Percentiles rank a stretch among this genome's conserved stretches.
Evolutionary conservation across 1,140 invertebrate species (phyloP).

Genomic region (Drosophila ogumai): DNA sequence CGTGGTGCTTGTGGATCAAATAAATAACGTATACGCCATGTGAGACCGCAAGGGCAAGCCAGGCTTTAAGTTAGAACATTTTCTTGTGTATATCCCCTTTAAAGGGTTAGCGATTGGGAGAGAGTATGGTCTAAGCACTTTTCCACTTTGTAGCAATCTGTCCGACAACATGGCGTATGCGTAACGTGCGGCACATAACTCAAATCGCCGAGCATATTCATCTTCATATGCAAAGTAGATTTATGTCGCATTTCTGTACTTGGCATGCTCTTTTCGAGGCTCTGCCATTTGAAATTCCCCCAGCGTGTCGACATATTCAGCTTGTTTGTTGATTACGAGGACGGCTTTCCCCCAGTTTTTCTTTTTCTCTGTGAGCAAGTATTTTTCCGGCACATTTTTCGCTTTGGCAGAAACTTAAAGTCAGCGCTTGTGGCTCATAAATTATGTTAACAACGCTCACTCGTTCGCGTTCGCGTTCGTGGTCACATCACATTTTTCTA

Average conservation of each 20-base stretch:
- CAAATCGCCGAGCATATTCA: slow-evolving; percentile 23
- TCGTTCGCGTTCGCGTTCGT: background rate
- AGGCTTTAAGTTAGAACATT: slow-evolving; percentile 1
- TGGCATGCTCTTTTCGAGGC: slow-evolving; percentile 4
- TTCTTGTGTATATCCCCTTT: slow-evolving; percentile 11
- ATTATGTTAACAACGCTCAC: slow-evolving; percentile 7
- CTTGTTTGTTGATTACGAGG: slow-evolving; percentile 32
- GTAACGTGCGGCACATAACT: slow-evolving; percentile 40
- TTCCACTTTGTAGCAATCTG: slow-evolving; percentile 35
- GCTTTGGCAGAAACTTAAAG: slow-evolving; percentile 5
- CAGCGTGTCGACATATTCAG: slow-evolving; percentile 26
- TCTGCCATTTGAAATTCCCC: slow-evolving; percentile 24
- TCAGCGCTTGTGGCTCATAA: slow-evolving; percentile 11
- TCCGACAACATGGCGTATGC: slow-evolving; percentile 54
- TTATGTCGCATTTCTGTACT: slow-evolving; percentile 28
- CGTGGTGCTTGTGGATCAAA: background rate
- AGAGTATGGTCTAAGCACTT: slow-evolving; percentile 12
- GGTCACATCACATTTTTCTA: slow-evolving; percentile 4
- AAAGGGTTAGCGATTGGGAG: background rate
- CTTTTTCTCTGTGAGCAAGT: background rate
- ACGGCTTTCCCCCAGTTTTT: background rate
- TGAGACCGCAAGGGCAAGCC: slow-evolving; percentile 9
- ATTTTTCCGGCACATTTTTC: slow-evolving; percentile 11
- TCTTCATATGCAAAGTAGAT: slow-evolving; percentile 43
- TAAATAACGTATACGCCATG: slow-evolving; percentile 22